Conservation (phyloP, 2,888 invertebrate species). For the Chalcis sispes region DNA sequence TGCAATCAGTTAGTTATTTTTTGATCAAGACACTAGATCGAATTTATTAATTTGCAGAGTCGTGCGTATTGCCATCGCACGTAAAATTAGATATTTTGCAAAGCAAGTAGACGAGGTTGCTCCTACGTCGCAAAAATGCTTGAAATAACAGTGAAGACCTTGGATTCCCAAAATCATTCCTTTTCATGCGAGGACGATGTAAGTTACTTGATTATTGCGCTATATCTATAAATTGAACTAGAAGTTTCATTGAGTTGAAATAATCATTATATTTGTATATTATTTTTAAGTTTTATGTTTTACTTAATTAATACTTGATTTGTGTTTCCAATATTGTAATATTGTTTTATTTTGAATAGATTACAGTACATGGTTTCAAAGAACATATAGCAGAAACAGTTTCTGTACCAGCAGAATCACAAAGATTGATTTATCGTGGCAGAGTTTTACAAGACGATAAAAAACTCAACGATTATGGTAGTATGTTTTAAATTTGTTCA, state of each 20-base stretch:
- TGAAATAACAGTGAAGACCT: slow-evolving; percentile 91
- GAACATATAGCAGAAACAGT: slow-evolving; percentile 87
- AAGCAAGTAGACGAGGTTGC: slow-evolving; percentile 27
- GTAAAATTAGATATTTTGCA: slow-evolving; percentile 7
- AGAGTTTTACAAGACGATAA: slow-evolving; percentile 93
- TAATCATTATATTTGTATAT: not conserved
- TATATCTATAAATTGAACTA: no score
- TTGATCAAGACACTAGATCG: not conserved
- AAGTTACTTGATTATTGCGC: slow-evolving; percentile 77
- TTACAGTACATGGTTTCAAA: slow-evolving; percentile 89
- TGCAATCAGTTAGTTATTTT: not conserved
- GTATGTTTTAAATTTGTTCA: slow-evolving; percentile 52
- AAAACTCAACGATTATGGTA: slow-evolving; percentile 90
- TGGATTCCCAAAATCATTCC: slow-evolving; percentile 90
- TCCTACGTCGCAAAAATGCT: slow-evolving; percentile 79
- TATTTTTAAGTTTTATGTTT: not conserved
- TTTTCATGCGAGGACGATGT: slow-evolving; percentile 91
- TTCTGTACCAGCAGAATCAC: slow-evolving; percentile 87
- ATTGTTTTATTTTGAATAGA: slow-evolving; percentile 77
- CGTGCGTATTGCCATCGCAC: slow-evolving; percentile 11
- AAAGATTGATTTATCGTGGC: slow-evolving; percentile 96
- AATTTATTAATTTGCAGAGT: slow-evolving; percentile 29
- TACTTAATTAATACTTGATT: no score
- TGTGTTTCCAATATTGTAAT: not conserved
- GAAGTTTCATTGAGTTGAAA: slow-evolving; percentile 3